Base-by-base conservation (phyloP, 1,140 invertebrate species). In the Pseudomyrmex pallidus region DNA sequence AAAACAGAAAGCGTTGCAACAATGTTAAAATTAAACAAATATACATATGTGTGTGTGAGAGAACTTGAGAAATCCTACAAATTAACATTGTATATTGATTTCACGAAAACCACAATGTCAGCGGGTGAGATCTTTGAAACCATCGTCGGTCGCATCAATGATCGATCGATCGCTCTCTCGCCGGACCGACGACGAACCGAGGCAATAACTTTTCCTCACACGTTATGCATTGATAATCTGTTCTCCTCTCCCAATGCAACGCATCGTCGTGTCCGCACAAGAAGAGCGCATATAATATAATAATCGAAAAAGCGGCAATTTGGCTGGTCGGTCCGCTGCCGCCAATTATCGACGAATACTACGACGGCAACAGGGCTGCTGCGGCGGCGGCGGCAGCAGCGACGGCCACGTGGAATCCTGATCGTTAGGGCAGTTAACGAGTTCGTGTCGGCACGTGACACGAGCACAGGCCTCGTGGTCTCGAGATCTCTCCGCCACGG, bases 401-500 rank as follows among this genome's bases (percentile, higher is more conserved):
- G 74, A 56, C 77, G 68, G 89, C 88, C 89, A 90, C 89, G 90
- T 90, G 91, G 91, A 92, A 90, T 91, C 84, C 86, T 87, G 90
- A 85, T 92, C 90, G 91, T 92, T 92, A 92, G 91, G 90, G 90
- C 88, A 87, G 91, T 92, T 92, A 92, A 92, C 91, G 91, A 92
- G 91, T 91, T 88, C 85, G 88, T 80, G 66, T 78, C 87, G 91
- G 90, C 91, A 92, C 91, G 91, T 92, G 91, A 92, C 91, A 90
- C 86, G 85, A 72, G 87, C 68, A 66, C 67, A 82, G 35, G 72
- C 57, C 84, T 85, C 85, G 83, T 78, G 86, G 80, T 82, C 78
- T 78, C 86, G 78, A 83, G 72, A 68, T 57, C 64, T 86, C 74
- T 83, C 76, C 56, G 52, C 70, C 46, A 68, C 46, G 50, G 54